Evolutionary conservation across 2,888 invertebrate species (phyloP).

Genomic region (Machimus atricapillus): DNA sequence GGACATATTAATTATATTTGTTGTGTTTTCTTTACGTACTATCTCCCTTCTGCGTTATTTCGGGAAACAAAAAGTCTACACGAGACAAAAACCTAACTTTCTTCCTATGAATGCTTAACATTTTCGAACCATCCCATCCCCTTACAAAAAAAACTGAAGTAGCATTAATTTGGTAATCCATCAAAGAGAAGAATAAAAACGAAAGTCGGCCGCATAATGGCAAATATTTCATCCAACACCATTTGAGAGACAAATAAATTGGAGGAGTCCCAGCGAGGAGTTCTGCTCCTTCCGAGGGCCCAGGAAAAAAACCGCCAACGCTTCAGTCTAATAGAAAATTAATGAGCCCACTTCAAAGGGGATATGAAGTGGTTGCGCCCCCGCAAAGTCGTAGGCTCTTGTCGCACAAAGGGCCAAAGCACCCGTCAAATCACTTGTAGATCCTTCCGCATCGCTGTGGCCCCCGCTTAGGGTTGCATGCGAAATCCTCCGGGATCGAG

Average conservation of each 20-base stretch:
- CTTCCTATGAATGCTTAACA: neutral
- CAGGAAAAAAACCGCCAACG: neutral
- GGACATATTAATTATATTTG: neutral
- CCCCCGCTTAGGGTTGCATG: neutral
- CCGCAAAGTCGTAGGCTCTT: neutral
- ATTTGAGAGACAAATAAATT: neutral
- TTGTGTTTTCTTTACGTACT: neutral
- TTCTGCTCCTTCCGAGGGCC: neutral
- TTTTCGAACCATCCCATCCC: neutral
- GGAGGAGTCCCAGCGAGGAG: neutral
- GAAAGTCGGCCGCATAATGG: neutral
- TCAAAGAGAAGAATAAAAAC: neutral
- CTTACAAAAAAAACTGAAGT: neutral
- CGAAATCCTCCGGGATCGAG: neutral
- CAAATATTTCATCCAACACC: neutral
- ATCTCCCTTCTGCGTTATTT: neutral
- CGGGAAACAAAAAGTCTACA: neutral
- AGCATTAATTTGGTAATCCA: neutral
- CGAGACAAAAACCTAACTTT: neutral
- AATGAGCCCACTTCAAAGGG: conserved; percentile 18
- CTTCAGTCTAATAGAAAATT: conserved; percentile 14
- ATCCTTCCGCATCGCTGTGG: neutral
- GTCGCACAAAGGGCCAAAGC: neutral
- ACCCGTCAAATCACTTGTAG: neutral
- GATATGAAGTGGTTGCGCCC: conserved; percentile 1